Percentiles rank a stretch among this genome's conserved stretches.
These are phyloP conservation scores for Forbesichthys agassizii DNA, from an alignment of 2,113 vertebrate species.

Conservation along the genomic window DNA sequence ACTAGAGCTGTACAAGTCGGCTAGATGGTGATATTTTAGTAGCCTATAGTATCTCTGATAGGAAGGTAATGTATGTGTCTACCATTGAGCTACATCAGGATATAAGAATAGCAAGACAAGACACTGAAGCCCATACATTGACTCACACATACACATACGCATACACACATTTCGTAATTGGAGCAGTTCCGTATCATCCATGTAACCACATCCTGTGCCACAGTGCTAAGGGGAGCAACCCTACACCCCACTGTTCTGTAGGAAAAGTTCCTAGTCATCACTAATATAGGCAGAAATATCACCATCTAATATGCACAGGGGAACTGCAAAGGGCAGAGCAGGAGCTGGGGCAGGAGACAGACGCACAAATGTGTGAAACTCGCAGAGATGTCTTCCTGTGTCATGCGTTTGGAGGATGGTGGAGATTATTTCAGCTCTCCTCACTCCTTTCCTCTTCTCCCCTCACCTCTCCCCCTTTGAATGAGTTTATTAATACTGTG, in stretches of 20 bases:
- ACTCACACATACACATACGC: slow-evolving; percentile 28
- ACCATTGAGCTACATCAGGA: slow-evolving; percentile 3
- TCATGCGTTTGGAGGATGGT: neutral
- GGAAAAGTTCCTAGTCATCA: slow-evolving; percentile 64
- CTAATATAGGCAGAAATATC: slow-evolving; percentile 59
- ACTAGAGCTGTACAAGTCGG: slow-evolving; percentile 13
- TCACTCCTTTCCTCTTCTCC: neutral
- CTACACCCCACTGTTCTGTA: slow-evolving; percentile 41
- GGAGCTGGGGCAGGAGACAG: slow-evolving; percentile 13
- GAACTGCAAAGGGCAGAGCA: slow-evolving; percentile 53
- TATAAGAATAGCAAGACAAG: slow-evolving; percentile 26
- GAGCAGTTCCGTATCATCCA: slow-evolving; percentile 50
- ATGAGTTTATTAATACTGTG: neutral
- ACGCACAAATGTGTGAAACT: slow-evolving; percentile 10
- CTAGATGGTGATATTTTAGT: neutral
- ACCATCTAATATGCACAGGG: slow-evolving; percentile 66
- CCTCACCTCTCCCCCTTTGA: neutral
- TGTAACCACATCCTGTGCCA: slow-evolving; percentile 64
- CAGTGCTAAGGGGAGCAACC: slow-evolving; percentile 44
- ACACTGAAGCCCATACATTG: slow-evolving; percentile 8
- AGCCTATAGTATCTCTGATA: neutral
- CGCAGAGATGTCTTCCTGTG: neutral
- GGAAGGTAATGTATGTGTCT: slow-evolving; percentile 4
- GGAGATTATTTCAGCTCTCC: neutral
- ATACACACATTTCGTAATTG: slow-evolving; percentile 40